A percentile compares a stretch with the other conserved stretches of the same genome.
phyloP scores from a whole-genome alignment of 2,113 vertebrate genomes.

The Cynocephalus volans region DNA sequence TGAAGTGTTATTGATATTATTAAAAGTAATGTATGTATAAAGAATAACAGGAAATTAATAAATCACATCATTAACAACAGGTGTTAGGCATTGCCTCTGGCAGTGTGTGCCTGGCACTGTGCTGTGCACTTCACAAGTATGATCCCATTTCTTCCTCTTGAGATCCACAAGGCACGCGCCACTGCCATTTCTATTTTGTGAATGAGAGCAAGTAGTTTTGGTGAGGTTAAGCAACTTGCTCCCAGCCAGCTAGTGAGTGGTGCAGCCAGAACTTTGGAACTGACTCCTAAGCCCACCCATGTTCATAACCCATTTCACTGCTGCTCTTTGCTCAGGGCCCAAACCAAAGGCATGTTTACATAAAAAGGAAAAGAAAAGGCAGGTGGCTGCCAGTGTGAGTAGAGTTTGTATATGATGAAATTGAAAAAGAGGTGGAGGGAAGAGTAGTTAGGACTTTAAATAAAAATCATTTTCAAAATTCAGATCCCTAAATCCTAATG shows the following conservation, averaged over 20 bases:
- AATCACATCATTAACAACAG: not conserved
- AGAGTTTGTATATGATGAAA: not conserved
- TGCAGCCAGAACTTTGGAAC: not conserved
- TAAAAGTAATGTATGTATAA: not conserved
- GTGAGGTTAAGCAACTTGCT: not conserved
- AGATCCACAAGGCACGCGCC: not conserved
- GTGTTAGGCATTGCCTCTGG: not conserved
- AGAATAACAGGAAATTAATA: not conserved
- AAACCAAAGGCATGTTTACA: not conserved
- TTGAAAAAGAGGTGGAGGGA: not conserved
- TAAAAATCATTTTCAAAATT: conserved; percentile 20
- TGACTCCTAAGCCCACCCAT: not conserved
- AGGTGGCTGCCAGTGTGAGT: not conserved
- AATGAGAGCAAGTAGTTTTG: not conserved
- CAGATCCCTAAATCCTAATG: not conserved
- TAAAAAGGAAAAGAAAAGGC: conserved; percentile 8
- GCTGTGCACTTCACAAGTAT: not conserved
- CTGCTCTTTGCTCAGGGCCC: not conserved
- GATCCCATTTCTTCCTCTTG: not conserved
- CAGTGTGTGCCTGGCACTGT: not conserved
- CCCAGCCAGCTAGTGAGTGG: not conserved
- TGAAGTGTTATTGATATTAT: not conserved
- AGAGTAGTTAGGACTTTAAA: not conserved
- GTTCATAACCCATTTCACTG: not conserved
- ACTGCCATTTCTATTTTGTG: not conserved